Conservation (phyloP, 1,140 invertebrate species). For the Euura lappo region DNA sequence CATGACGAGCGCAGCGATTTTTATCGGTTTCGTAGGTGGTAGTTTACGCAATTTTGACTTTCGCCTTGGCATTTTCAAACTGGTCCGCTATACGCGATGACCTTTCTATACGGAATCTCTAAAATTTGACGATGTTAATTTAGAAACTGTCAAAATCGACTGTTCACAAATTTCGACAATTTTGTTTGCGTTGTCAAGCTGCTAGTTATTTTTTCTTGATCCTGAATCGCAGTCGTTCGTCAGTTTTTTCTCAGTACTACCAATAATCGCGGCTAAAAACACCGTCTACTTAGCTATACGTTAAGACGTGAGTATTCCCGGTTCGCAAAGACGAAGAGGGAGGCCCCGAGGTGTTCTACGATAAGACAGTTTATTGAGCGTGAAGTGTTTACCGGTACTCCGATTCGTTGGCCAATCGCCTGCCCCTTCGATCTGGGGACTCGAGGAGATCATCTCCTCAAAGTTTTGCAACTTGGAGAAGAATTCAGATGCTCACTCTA, state of each 20-base stretch:
- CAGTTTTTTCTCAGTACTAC: too few species aligned
- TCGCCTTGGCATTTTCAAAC: slow-evolving; percentile 13
- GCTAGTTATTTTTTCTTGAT: background rate
- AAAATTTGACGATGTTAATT: background rate
- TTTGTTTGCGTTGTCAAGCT: background rate
- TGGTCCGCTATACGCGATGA: background rate
- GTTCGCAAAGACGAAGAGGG: too few species aligned
- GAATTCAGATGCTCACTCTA: background rate
- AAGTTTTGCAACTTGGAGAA: background rate
- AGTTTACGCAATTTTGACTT: slow-evolving; percentile 13
- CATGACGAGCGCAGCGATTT: slow-evolving; percentile 44
- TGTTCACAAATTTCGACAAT: background rate
- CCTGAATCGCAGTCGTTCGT: background rate
- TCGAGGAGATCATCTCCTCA: background rate
- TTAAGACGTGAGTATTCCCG: too few species aligned
- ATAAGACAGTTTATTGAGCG: too few species aligned
- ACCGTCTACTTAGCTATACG: too few species aligned
- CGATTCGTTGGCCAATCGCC: too few species aligned
- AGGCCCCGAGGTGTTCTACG: too few species aligned
- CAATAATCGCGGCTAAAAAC: too few species aligned
- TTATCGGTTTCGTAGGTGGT: slow-evolving; percentile 30
- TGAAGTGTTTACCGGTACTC: too few species aligned
- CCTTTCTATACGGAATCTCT: too few species aligned
- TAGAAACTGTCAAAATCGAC: background rate
- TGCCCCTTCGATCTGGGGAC: background rate